Evolutionary conservation across 1,140 invertebrate species (phyloP).

Genomic region (Cydia amplana): DNA sequence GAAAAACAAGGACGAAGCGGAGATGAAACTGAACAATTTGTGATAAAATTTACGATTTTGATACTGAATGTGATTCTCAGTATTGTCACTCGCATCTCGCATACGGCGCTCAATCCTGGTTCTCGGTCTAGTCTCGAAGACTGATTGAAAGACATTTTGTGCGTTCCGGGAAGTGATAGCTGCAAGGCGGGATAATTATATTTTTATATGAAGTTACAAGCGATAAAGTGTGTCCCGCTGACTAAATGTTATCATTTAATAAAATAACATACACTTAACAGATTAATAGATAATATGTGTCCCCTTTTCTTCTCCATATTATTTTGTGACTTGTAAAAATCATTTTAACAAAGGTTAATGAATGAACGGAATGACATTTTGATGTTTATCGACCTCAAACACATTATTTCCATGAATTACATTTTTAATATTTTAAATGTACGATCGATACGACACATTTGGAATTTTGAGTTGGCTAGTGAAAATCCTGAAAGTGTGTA

Average conservation of each 20-base stretch:
- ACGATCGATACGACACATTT: too few relatives aligned
- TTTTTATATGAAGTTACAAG: background rate
- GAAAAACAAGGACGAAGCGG: conserved; percentile 61
- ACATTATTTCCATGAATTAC: too few relatives aligned
- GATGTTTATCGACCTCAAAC: too few relatives aligned
- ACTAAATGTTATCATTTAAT: background rate
- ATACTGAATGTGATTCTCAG: background rate
- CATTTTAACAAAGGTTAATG: background rate
- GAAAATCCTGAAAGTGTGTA: too few relatives aligned
- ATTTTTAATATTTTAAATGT: too few relatives aligned
- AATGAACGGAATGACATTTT: too few relatives aligned
- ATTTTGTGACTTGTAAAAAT: background rate
- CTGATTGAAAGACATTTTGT: background rate
- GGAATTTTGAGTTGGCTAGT: too few relatives aligned
- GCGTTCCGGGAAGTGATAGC: background rate
- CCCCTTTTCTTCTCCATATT: background rate
- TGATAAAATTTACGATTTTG: conserved; percentile 36
- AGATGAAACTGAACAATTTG: conserved; percentile 63
- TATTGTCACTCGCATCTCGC: background rate
- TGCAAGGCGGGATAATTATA: background rate
- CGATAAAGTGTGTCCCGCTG: background rate
- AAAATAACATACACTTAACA: background rate
- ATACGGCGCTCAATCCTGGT: background rate
- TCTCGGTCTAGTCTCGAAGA: background rate
- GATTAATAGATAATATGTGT: background rate